phyloP scores from a whole-genome alignment of 2,113 vertebrate species.

The Lethenteron camtschaticum region DNA sequence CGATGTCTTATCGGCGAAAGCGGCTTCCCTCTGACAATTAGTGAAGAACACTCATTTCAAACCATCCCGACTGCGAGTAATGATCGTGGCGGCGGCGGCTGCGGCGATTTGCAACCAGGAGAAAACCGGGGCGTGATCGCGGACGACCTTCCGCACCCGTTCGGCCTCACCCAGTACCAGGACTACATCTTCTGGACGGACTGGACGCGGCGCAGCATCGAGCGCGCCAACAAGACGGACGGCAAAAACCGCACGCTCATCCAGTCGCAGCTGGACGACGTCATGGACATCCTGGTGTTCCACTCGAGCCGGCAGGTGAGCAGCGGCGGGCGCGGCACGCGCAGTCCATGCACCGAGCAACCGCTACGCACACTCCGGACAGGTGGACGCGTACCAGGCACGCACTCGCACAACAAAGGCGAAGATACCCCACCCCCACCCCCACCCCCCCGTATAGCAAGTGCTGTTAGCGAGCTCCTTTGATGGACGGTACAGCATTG shows the following conservation, averaged over 20 bases:
- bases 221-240: conserved; percentile 82
- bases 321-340: no score
- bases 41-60: conserved; percentile 1
- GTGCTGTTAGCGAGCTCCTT: no score
- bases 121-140: conserved; percentile 77
- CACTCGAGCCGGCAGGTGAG: conserved; percentile 26
- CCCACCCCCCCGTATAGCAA: no score
- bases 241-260: conserved; percentile 86
- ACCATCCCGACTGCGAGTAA: conserved; percentile 6
- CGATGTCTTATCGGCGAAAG: no score
- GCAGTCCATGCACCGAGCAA: conserved; percentile 15
- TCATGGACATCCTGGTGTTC: conserved; percentile 95
- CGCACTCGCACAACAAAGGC: no score
- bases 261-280: conserved; percentile 81
- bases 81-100: conserved; percentile 1
- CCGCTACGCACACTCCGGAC: no score
- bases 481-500: no score
- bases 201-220: conserved; percentile 93
- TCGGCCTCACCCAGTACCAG: conserved; percentile 86
- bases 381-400: no score
- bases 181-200: conserved; percentile 98
- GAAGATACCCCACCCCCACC: no score
- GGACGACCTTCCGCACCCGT: conserved; percentile 78
- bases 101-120: conserved; percentile 20
- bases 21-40: no score